Percentiles rank a stretch among this genome's conserved stretches.
These are phyloP conservation scores for Pachypanchax playfairii DNA, from an alignment of 2,113 vertebrate genomes.

Conservation along the genomic window DNA sequence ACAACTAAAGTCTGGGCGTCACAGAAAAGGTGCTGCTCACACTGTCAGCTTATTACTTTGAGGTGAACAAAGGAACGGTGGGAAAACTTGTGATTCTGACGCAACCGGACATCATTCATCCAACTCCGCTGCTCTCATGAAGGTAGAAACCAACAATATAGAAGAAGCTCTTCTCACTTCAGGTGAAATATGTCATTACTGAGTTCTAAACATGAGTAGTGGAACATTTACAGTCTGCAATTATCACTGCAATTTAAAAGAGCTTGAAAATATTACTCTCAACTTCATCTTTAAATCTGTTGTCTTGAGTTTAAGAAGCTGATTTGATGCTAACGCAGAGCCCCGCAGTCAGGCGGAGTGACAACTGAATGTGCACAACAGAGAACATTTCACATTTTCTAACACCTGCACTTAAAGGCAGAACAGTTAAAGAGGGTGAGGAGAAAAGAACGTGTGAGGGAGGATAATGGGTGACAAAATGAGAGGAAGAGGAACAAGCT, in stretches of 20 bases:
- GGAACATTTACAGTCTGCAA: too few relatives aligned
- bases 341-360: conserved; percentile 28
- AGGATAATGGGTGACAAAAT: background rate
- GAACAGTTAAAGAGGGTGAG: conserved; percentile 5
- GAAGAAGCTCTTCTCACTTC: conserved; percentile 15
- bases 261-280: too few relatives aligned
- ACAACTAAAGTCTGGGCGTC: background rate
- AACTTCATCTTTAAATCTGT: too few relatives aligned
- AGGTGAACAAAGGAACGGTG: background rate
- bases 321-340: conserved; percentile 51
- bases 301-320: too few relatives aligned
- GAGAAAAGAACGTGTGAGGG: conserved; percentile 16
- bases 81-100: background rate
- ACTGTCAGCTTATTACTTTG: background rate
- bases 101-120: background rate
- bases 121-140: background rate
- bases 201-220: background rate
- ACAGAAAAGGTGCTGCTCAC: background rate
- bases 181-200: conserved; percentile 6
- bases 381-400: conserved; percentile 19
- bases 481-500: background rate
- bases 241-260: too few relatives aligned
- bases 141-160: background rate
- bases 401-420: conserved; percentile 28
- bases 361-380: background rate